Evolutionary conservation across 2,113 vertebrate genomes (phyloP).

Genomic region (Platysteira castanea): DNA sequence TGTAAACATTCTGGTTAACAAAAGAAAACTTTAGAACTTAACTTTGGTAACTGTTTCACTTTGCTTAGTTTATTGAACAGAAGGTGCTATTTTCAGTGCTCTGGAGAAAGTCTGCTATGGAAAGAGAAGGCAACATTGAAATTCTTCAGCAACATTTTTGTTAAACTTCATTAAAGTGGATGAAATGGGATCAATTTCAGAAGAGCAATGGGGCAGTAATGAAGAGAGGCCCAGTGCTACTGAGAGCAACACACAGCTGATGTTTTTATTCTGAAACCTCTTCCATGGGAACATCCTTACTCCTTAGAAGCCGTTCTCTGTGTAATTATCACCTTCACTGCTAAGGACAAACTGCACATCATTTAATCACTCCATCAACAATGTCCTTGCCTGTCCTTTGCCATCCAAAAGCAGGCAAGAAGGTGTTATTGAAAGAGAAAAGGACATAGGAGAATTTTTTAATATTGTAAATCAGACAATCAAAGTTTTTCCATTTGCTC

Average conservation of each 20-base stretch:
- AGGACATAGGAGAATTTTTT: not conserved
- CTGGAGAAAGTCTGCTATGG: not conserved
- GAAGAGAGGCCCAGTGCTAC: conserved; percentile 20
- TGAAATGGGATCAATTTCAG: conserved; percentile 63
- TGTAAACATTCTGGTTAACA: not conserved
- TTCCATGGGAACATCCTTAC: not conserved
- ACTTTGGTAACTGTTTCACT: not conserved
- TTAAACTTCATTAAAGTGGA: conserved; percentile 65
- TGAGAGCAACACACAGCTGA: not conserved
- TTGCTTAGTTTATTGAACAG: not conserved
- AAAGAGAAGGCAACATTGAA: conserved; percentile 11
- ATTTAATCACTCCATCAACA: conserved; percentile 56
- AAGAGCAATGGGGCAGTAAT: conserved; percentile 52
- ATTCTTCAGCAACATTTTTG: conserved; percentile 45
- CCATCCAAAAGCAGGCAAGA: not conserved
- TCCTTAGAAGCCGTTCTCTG: not conserved
- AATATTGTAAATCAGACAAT: not conserved
- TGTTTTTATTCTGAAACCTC: conserved; percentile 32
- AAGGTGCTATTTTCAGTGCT: not conserved
- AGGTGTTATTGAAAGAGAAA: not conserved
- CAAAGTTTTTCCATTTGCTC: not conserved
- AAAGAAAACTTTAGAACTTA: not conserved
- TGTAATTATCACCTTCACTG: conserved; percentile 52
- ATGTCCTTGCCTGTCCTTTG: conserved; percentile 25
- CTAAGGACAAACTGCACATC: conserved; percentile 22